Evolutionary conservation across 2,113 vertebrate genomes (phyloP).

Genomic region (Apteryx owenii): DNA sequence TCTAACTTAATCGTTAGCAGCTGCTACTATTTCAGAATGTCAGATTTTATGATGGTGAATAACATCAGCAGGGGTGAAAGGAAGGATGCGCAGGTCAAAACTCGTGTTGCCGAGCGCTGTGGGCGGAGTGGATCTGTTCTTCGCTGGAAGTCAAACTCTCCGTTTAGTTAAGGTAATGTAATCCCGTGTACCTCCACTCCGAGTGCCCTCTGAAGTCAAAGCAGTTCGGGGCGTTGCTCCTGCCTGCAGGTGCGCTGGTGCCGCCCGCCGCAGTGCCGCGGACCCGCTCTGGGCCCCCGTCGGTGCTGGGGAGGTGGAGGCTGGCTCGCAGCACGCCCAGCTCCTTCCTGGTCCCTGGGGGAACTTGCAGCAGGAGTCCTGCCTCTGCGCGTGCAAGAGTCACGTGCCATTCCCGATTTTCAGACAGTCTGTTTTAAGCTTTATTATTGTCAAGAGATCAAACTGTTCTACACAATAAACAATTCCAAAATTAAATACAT

Average conservation of each 20-base stretch:
- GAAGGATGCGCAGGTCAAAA: not conserved
- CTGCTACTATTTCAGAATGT: not conserved
- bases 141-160: not conserved
- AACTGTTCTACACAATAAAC: not conserved
- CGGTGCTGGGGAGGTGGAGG: too few species aligned
- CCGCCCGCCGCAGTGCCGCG: rapidly evolving
- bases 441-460: not conserved
- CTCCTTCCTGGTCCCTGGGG: too few species aligned
- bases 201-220: not conserved
- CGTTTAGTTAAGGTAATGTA: too few species aligned
- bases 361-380: too few species aligned
- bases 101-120: rapidly evolving
- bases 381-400: not conserved
- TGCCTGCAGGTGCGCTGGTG: not conserved
- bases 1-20: not conserved
- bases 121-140: not conserved
- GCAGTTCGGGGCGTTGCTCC: rapidly evolving
- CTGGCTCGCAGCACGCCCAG: not conserved
- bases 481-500: not conserved
- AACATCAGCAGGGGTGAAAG: not conserved
- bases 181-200: not conserved
- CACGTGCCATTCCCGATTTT: not conserved
- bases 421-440: not conserved
- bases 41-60: not conserved
- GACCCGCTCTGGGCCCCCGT: too few species aligned